Evolutionary conservation across 2,113 vertebrate genomes (phyloP), one percentile per base, ranked within the genome.

Genomic region (Nansenia antarctica): DNA sequence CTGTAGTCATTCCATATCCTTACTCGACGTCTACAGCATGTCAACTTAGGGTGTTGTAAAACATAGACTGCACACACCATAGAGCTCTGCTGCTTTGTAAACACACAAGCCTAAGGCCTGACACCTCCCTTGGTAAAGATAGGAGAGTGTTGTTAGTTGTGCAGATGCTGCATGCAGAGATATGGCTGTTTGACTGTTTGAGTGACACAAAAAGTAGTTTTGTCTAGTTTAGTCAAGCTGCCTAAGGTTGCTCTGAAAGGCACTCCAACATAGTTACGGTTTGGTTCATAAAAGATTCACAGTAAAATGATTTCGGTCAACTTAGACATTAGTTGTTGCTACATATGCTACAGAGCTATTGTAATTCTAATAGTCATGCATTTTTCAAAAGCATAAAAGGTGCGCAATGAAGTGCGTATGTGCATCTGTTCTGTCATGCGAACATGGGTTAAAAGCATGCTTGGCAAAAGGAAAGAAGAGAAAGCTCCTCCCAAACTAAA

Each of bases 211-310:
- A 49, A 14, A 11, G 2, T 26, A 37, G 34, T 57, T 70, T 53
- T 1, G 27, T 49, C 37, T 60, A 18, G 47, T 26, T n/a, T 35
- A 69, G 47, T 75, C 45, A 67, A 64, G 45, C 57, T 35, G 70
- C 37, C 62, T 72, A 49, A 1, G 54, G 73, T 74, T 78, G 61
- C 69, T 79, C 62, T 72, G 55, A 42, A 89, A 88, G 86, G 86
- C 90, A 87, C 86, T 85, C 77, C 39, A 82, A 79, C 71, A 78
- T 68, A 77, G 75, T 69, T 5, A 27, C 79, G 6, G 37, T 73
- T 84, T 75, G 78, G 78, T 85, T 82, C 64, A 69, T 72, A 6
- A 78, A 82, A 62, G 55, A 81, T 71, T 85, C 82, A 82, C 81
- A 80, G 73, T 81, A 72, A 72, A 64, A 67, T 71, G 54, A 20